These are phyloP conservation scores for Deroplatys truncata DNA, from an alignment of 2,888 invertebrate species.

Conservation along the genomic window DNA sequence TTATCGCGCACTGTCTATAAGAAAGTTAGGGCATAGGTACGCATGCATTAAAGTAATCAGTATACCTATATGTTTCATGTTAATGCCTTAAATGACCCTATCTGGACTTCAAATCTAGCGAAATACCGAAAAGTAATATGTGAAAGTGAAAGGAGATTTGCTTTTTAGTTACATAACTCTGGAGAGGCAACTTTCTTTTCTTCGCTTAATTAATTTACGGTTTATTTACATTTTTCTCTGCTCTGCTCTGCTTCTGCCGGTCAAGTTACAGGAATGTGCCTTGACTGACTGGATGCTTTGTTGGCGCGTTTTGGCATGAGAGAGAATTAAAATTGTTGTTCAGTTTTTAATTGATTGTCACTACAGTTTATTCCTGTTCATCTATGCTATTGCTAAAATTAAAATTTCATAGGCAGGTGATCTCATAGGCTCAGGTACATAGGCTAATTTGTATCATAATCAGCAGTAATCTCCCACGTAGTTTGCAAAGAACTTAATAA, in stretches of 20 bases:
- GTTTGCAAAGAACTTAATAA: too few species aligned
- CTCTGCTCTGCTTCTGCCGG: background rate
- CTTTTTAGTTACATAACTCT: background rate
- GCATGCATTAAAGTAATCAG: background rate
- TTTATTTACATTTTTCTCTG: background rate
- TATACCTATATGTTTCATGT: background rate
- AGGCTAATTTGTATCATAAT: too few species aligned
- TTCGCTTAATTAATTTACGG: background rate
- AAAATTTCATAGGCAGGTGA: too few species aligned
- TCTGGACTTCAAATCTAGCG: background rate
- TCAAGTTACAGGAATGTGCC: background rate
- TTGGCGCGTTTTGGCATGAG: too few species aligned
- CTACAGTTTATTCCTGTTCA: too few species aligned
- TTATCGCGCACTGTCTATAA: background rate
- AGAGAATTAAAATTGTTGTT: too few species aligned
- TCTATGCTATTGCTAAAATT: too few species aligned
- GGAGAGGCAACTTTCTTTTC: background rate
- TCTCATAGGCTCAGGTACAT: too few species aligned
- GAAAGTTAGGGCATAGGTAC: background rate
- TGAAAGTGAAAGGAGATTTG: background rate
- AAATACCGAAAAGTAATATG: background rate
- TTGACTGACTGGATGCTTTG: background rate
- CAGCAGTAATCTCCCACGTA: too few species aligned
- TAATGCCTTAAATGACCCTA: background rate
- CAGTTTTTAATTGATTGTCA: too few species aligned